Base-by-base conservation (phyloP, 2,888 invertebrate genomes). In the Latrodectus elegans region DNA sequence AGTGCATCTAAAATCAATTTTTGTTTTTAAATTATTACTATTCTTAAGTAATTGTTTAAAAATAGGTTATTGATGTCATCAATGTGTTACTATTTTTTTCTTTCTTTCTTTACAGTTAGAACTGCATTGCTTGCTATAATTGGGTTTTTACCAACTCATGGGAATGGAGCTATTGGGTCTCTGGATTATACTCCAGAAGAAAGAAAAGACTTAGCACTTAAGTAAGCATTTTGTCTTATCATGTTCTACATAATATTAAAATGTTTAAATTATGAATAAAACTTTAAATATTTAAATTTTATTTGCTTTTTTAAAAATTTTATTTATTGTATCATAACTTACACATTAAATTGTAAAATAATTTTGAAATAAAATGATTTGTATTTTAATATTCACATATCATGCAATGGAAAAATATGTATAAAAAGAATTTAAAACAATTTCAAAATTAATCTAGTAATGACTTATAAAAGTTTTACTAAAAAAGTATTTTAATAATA, bases 81-180 rank as follows among this genome's bases (percentile, higher is more conserved):
- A 15, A 60, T 60, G 60, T 15, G n/a, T 60, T 60, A 11, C 6
- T 11, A n/a, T 60, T 60, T 60, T 55, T 38, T 38, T 22, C 55
- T 60, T 75, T 1, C 38, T 80, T 49, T 74, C 52, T 26, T 90
- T 91, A 86, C 90, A 93, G 94, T 98, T 90, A 94, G 98, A 89
- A 98, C 98, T 79, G 97, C 97, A 14, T 93, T 98, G 85, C 93
- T 98, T 90, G 98, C 98, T 17, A 93, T 98, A 86, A 97, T 98
- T 91, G 97, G 97, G 2, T 98, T 98, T 92, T 97, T 98, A 97
- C 97, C 97, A 0, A 96, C 97, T 8, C 95, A 96, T 78, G 96
- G 96, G 11, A 95, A 95, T 90, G 97, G 97, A 2, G 97, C 97
- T 4, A 96, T 99, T 89, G 98, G 98, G 9, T 96, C 97, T 3